A percentile compares a stretch with the other conserved stretches of the same genome.
These are phyloP conservation scores for Gnathonemus echidnorhynchus DNA, from an alignment of 2,113 vertebrate genomes.

Conservation along the genomic window DNA sequence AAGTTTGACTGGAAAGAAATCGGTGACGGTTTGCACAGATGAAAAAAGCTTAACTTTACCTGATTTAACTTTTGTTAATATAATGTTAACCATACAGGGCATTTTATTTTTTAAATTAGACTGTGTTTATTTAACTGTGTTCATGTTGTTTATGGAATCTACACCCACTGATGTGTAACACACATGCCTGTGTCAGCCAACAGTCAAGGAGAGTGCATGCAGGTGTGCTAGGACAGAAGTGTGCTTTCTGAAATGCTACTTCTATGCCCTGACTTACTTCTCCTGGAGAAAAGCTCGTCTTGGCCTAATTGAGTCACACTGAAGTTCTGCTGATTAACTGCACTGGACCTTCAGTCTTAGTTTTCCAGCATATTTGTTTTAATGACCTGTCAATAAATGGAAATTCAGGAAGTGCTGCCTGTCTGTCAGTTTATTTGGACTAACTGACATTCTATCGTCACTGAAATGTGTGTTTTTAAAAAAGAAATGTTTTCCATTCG, in stretches of 20 bases:
- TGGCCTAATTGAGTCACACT: neutral
- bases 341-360: conserved; percentile 38
- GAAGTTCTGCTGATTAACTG: neutral
- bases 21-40: neutral
- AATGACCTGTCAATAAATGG: conserved; percentile 44
- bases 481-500: neutral
- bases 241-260: neutral
- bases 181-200: conserved; percentile 13
- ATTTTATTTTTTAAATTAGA: neutral
- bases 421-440: neutral
- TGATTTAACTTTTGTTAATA: neutral
- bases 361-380: conserved; percentile 40
- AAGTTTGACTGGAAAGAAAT: neutral
- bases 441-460: neutral
- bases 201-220: neutral
- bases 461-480: neutral
- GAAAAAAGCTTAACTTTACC: neutral
- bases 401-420: neutral
- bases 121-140: conserved; percentile 16
- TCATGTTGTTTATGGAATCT: conserved; percentile 25
- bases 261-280: neutral
- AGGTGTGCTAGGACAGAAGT: neutral
- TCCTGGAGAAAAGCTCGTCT: neutral
- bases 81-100: neutral
- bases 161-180: conserved; percentile 20